A percentile compares a stretch with the other conserved stretches of the same genome.
These are phyloP conservation scores for Nudaria mundana DNA, from an alignment of 2,888 invertebrate species.

Conservation along the genomic window DNA sequence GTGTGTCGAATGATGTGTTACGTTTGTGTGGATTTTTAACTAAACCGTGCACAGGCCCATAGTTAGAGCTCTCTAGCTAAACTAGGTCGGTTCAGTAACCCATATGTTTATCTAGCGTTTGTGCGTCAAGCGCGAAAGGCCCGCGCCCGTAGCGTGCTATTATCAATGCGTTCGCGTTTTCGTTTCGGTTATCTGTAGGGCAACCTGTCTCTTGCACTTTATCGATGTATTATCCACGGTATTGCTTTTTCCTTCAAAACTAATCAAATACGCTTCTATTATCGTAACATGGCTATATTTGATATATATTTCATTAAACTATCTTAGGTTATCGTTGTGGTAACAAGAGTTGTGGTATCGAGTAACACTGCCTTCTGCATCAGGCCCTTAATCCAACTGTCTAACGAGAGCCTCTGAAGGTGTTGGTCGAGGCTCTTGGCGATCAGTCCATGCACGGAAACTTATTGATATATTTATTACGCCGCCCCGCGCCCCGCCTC, in stretches of 20 bases:
- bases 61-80: conserved; percentile 53
- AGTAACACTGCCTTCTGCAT: too few species aligned
- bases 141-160: conserved; percentile 38
- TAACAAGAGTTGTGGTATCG: too few species aligned
- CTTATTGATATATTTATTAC: too few species aligned
- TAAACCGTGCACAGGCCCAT: conserved; percentile 55
- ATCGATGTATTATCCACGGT: conserved; percentile 31
- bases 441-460: too few species aligned
- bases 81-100: conserved; percentile 81
- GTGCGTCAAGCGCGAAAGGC: conserved; percentile 57
- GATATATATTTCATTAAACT: background rate
- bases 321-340: too few species aligned
- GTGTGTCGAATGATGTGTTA: conserved; percentile 45
- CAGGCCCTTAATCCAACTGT: too few species aligned
- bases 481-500: too few species aligned
- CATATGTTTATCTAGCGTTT: conserved; percentile 80
- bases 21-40: conserved; percentile 57
- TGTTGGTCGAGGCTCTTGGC: too few species aligned
- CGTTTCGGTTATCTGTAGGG: conserved; percentile 68
- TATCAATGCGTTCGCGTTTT: conserved; percentile 68
- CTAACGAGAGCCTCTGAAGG: too few species aligned
- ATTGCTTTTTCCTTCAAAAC: background rate
- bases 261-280: background rate
- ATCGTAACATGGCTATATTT: background rate
- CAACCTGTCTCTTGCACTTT: conserved; percentile 70